Percentiles rank a stretch among this genome's conserved stretches.
These are phyloP conservation scores for Pelecanoides urinatrix DNA, from an alignment of 2,113 vertebrate genomes.

Conservation along the genomic window DNA sequence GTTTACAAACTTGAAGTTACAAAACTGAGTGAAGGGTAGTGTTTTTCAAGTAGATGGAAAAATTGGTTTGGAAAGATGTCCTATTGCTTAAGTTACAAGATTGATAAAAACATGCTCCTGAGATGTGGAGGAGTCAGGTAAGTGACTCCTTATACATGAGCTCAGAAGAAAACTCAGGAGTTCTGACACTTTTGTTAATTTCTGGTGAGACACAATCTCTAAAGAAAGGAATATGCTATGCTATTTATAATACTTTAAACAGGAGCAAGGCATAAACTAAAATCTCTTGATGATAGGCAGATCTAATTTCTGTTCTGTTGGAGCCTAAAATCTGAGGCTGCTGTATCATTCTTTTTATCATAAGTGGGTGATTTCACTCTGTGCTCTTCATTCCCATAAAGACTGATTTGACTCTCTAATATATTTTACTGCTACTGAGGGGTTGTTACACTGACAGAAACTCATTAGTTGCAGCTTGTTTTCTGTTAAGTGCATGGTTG, in stretches of 20 bases:
- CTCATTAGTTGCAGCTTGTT: conserved; percentile 55
- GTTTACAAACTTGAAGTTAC: background rate
- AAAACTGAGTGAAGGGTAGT: background rate
- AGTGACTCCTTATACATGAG: too few species aligned
- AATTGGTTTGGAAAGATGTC: background rate
- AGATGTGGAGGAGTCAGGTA: background rate
- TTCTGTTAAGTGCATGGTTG: conserved; percentile 29
- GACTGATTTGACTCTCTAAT: conserved; percentile 31
- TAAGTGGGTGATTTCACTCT: background rate
- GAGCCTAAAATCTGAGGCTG: background rate
- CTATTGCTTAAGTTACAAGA: background rate
- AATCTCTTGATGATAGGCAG: background rate
- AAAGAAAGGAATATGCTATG: background rate
- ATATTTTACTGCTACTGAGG: conserved; percentile 17
- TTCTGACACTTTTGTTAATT: background rate
- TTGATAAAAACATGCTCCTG: background rate
- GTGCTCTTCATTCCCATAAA: background rate
- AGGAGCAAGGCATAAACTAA: background rate
- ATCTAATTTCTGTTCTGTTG: background rate
- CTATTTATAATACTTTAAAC: background rate
- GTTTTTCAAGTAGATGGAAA: background rate
- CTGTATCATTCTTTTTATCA: background rate
- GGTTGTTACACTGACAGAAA: conserved; percentile 40
- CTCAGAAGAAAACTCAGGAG: background rate
- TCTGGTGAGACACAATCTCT: background rate